Conservation (phyloP, 2,888 invertebrate species). For the Callosobruchus maculatus region DNA sequence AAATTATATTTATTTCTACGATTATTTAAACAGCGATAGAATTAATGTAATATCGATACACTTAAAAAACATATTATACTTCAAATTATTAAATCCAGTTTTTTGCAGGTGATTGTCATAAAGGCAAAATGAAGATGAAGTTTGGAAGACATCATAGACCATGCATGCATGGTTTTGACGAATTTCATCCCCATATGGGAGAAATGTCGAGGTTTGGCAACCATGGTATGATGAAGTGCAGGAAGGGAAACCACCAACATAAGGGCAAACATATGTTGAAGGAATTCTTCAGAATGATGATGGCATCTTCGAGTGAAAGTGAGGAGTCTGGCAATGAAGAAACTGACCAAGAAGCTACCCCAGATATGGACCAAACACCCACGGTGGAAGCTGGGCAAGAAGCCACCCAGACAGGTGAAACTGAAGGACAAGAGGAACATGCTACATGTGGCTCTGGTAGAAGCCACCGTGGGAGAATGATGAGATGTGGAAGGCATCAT, state of each 20-base stretch:
- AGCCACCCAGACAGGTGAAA: neutral
- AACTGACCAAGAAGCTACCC: neutral
- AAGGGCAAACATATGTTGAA: neutral
- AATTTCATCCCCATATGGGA: neutral
- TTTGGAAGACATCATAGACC: neutral
- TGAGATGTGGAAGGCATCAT: neutral
- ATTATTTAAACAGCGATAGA: no score
- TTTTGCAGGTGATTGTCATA: neutral
- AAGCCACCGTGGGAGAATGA: neutral
- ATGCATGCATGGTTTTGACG: neutral
- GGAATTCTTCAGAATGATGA: neutral
- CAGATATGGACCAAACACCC: neutral
- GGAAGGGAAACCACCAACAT: neutral
- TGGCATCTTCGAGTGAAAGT: neutral
- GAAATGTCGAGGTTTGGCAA: no score
- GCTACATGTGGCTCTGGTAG: no score
- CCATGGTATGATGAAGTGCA: neutral
- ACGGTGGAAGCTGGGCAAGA: neutral
- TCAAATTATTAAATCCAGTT: no score
- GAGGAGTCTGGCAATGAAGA: neutral
- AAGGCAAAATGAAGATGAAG: neutral
- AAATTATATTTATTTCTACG: no score
- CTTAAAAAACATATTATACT: no score
- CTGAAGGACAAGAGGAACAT: neutral
- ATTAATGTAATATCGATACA: no score